Conservation (phyloP, 1,140 invertebrate species). For the Rhagoletis pomonella region DNA sequence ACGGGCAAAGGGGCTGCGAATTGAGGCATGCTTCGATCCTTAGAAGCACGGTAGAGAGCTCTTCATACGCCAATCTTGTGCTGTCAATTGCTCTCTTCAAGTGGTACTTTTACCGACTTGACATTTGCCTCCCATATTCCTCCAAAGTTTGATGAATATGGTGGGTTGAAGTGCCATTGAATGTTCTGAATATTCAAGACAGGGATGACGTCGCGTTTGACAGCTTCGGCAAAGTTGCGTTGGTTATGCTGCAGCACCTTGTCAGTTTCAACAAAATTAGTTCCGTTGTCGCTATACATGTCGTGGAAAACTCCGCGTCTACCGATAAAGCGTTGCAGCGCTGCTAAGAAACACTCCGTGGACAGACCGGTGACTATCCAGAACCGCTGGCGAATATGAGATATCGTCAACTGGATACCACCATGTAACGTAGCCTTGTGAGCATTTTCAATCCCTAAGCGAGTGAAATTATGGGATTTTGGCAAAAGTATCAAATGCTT, state of each 20-base stretch:
- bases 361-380: conserved; percentile 60
- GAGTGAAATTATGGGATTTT: background rate
- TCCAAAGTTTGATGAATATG: conserved; percentile 61
- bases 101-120: conserved; percentile 63
- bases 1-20: too few relatives aligned
- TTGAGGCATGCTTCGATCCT: conserved; percentile 24
- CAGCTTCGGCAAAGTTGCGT: background rate
- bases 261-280: conserved; percentile 61
- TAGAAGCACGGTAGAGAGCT: conserved; percentile 60
- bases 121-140: conserved; percentile 64
- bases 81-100: conserved; percentile 55
- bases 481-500: conserved; percentile 12
- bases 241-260: conserved; percentile 20
- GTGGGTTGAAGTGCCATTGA: conserved; percentile 56
- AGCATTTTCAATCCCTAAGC: background rate
- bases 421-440: conserved; percentile 16
- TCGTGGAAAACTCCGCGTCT: conserved; percentile 60
- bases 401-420: background rate
- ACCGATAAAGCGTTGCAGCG: conserved; percentile 68
- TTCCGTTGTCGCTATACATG: conserved; percentile 58
- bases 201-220: background rate
- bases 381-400: background rate
- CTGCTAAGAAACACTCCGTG: conserved; percentile 70
- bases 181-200: background rate
- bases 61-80: conserved; percentile 61